Evolutionary conservation across 2,113 vertebrate species (phyloP).

Genomic region (Hemiscyllium ocellatum): DNA sequence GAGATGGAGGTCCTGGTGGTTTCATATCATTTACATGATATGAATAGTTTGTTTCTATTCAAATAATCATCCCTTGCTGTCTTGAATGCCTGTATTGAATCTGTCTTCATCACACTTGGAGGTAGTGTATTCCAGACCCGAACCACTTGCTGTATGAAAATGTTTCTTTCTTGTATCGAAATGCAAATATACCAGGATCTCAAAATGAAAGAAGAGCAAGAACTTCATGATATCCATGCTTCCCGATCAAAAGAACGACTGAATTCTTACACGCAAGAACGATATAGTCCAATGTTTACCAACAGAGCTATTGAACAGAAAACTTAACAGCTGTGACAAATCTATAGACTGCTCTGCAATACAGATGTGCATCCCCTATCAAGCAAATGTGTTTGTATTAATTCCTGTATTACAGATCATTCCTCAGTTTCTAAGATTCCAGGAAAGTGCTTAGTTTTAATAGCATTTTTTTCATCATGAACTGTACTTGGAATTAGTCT

Average conservation of each 20-base stretch:
- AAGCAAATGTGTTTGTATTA: constrained; percentile 58
- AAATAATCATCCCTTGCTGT: no score
- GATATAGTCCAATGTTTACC: constrained; percentile 38
- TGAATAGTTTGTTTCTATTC: no score
- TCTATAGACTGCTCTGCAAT: constrained; percentile 66
- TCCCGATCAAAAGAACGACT: constrained; percentile 97
- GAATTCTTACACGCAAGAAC: constrained; percentile 94
- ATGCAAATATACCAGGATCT: constrained; percentile 98
- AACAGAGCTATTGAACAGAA: constrained; percentile 61
- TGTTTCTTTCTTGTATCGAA: constrained; percentile 43
- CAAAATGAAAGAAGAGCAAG: constrained; percentile 97
- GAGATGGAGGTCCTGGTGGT: no score
- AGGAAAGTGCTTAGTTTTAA: not conserved
- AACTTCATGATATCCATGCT: constrained; percentile 91
- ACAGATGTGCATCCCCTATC: constrained; percentile 74
- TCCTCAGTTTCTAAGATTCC: not conserved
- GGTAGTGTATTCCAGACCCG: no score
- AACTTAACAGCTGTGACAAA: constrained; percentile 68
- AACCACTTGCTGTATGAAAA: no score
- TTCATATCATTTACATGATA: not conserved
- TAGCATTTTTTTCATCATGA: not conserved
- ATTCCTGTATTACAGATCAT: constrained; percentile 28
- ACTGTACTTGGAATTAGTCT: constrained; percentile 20
- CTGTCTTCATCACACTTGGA: no score
- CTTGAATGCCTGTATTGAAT: no score